Percentiles rank a stretch among this genome's conserved stretches.
These are phyloP conservation scores for Morone saxatilis DNA, from an alignment of 2,113 vertebrate species.

Conservation along the genomic window DNA sequence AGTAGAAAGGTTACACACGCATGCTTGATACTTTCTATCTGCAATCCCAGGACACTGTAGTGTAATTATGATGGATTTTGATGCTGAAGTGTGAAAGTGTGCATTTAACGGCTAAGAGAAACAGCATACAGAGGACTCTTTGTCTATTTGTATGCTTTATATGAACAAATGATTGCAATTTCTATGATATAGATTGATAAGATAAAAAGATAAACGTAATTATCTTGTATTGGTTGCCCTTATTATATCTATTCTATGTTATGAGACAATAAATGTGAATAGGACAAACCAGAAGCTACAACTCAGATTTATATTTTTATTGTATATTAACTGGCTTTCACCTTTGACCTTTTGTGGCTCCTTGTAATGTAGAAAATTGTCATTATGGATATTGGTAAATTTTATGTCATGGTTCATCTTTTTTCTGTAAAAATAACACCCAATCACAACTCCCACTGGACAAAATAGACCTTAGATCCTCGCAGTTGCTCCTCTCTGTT, in stretches of 20 bases:
- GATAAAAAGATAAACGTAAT: not conserved
- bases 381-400: not conserved
- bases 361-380: too few relatives aligned
- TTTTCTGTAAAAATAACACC: not conserved
- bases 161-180: slow-evolving; percentile 1
- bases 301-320: not conserved
- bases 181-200: slow-evolving; percentile 3
- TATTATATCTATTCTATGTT: not conserved
- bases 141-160: not conserved
- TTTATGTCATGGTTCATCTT: too few relatives aligned
- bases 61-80: slow-evolving; percentile 43
- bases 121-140: not conserved
- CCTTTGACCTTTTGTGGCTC: too few relatives aligned
- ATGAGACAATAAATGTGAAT: not conserved
- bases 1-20: slow-evolving; percentile 44
- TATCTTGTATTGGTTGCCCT: not conserved
- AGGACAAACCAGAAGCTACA: not conserved
- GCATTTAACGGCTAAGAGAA: not conserved
- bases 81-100: not conserved
- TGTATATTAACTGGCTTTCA: too few relatives aligned
- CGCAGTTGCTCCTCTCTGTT: not conserved
- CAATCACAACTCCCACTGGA: not conserved
- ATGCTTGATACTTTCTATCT: slow-evolving; percentile 1
- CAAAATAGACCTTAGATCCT: not conserved
- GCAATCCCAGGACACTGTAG: slow-evolving; percentile 17